Percentiles rank a stretch among this genome's conserved stretches.
These are phyloP conservation scores for Gephyroberyx darwinii DNA, from an alignment of 2,797 vertebrate genomes.

Conservation along the genomic window DNA sequence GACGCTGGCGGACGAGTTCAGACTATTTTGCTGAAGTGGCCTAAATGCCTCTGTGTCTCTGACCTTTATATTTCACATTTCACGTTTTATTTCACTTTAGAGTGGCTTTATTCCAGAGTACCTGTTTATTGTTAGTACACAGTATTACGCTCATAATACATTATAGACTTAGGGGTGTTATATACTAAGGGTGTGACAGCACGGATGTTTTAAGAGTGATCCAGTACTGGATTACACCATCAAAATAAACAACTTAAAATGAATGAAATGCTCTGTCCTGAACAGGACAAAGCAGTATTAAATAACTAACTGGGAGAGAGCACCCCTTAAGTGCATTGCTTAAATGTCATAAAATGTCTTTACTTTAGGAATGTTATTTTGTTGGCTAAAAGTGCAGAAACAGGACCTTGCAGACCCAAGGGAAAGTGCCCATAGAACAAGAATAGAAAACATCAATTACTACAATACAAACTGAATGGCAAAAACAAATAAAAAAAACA, in stretches of 20 bases:
- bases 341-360: conserved; percentile 24
- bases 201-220: neutral
- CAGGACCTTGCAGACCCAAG: neutral
- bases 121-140: neutral
- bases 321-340: conserved; percentile 5
- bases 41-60: no score
- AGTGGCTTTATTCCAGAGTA: neutral
- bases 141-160: neutral
- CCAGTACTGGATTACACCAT: neutral
- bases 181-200: no score
- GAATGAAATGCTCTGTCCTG: neutral
- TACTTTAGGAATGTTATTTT: neutral
- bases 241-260: neutral
- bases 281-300: neutral
- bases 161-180: no score
- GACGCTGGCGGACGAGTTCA: neutral
- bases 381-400: neutral
- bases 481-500: neutral
- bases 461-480: neutral
- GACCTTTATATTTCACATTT: no score
- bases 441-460: neutral
- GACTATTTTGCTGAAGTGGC: no score
- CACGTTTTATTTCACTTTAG: no score
- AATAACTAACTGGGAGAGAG: neutral
- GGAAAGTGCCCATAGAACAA: neutral